phyloP scores from a whole-genome alignment of 1,140 invertebrate genomes.

The Phymorhynchus buccinoides region DNA sequence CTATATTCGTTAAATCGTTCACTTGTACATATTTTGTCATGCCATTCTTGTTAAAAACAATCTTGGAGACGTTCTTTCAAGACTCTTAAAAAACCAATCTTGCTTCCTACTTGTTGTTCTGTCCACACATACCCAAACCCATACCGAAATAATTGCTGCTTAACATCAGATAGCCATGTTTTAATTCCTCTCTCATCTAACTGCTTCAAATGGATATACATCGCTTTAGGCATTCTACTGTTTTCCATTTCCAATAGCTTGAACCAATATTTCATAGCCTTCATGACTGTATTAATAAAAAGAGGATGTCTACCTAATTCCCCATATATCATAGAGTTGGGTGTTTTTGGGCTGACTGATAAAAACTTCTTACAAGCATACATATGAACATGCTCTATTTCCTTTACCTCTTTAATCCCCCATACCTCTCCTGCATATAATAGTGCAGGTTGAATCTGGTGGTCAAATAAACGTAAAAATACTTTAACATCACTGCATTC shows the following conservation, averaged over 20 bases:
- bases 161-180: neutral
- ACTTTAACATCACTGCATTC: neutral
- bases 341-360: neutral
- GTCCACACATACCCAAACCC: neutral
- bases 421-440: neutral
- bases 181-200: neutral
- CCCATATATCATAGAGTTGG: neutral
- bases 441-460: neutral
- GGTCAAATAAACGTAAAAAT: constrained; percentile 1
- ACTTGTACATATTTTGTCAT: neutral
- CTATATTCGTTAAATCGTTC: neutral
- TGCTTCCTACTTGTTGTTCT: constrained; percentile 2
- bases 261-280: neutral
- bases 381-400: constrained; percentile 2
- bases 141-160: neutral
- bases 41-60: neutral
- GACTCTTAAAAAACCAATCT: neutral
- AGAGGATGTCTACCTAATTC: neutral
- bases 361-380: neutral
- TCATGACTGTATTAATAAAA: neutral
- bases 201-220: neutral
- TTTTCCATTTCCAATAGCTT: neutral
- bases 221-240: neutral
- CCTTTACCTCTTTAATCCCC: neutral
- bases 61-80: neutral